These are phyloP conservation scores for Macaca nemestrina DNA, from an alignment of 2,113 vertebrate species.

Conservation along the genomic window DNA sequence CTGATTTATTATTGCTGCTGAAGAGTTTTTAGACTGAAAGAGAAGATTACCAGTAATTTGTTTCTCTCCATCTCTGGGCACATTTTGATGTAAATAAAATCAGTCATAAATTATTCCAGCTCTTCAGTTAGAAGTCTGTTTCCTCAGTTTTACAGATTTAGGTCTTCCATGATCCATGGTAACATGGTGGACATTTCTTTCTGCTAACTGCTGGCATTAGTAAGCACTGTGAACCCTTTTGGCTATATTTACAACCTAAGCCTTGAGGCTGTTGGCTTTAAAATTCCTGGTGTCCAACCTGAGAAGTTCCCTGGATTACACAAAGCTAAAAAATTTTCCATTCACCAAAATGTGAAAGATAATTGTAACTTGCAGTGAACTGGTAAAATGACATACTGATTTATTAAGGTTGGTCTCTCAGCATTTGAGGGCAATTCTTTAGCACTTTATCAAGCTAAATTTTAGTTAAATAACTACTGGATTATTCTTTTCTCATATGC, in stretches of 20 bases:
- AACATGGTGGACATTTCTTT: not conserved
- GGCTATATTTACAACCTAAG: not conserved
- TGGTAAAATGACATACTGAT: not conserved
- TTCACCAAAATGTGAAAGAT: slow-evolving; percentile 38
- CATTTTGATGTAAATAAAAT: slow-evolving; percentile 9
- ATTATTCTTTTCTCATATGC: not conserved
- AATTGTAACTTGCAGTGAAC: slow-evolving; percentile 14
- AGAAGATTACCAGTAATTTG: not conserved
- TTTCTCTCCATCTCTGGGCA: not conserved
- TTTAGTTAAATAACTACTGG: not conserved
- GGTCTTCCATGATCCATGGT: not conserved
- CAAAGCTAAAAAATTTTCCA: slow-evolving; percentile 52
- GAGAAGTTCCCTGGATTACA: not conserved
- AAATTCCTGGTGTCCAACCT: slow-evolving; percentile 36
- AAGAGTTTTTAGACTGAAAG: slow-evolving; percentile 1
- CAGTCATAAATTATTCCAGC: not conserved
- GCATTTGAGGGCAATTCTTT: not conserved
- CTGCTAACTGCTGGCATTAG: not conserved
- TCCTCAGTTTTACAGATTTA: not conserved
- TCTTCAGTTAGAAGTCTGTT: not conserved
- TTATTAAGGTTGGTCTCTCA: not conserved
- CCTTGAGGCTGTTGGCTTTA: not conserved
- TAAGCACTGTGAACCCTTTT: not conserved
- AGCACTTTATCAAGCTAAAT: not conserved
- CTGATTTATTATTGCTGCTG: not conserved